Percentiles rank a stretch among this genome's conserved stretches.
These are phyloP conservation scores for Phacellophora camtschatica DNA, from an alignment of 30 jellyfish, hydroid and myxozoan species.

Conservation along the genomic window DNA sequence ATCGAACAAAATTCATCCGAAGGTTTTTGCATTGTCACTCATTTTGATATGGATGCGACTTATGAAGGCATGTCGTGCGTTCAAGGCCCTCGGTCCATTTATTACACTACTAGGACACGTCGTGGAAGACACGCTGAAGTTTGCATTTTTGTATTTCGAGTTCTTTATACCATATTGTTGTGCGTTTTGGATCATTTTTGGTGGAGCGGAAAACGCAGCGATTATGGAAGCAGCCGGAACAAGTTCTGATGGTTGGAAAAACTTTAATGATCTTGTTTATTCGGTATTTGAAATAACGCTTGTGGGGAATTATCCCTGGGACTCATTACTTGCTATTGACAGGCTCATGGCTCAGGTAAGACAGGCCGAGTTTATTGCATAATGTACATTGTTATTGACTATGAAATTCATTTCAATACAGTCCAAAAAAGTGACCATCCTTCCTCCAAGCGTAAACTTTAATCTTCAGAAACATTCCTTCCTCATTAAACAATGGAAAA, in stretches of 20 bases:
- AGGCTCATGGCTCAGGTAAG: constrained; percentile 94
- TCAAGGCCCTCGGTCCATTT: constrained; percentile 96
- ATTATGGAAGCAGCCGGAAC: constrained; percentile 73
- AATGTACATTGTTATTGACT: too few species aligned
- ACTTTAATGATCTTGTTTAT: constrained; percentile 86
- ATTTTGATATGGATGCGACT: constrained; percentile 93
- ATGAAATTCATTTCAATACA: too few species aligned
- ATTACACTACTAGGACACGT: constrained; percentile 97
- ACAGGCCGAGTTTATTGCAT: not conserved
- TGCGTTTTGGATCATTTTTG: constrained; percentile 99
- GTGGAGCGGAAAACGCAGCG: constrained; percentile 87
- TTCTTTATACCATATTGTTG: constrained; percentile 98
- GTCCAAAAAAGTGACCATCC: too few species aligned
- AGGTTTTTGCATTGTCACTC: constrained; percentile 83
- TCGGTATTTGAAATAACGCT: constrained; percentile 92
- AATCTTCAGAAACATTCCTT: too few species aligned
- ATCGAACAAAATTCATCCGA: constrained; percentile 71
- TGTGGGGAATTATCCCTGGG: constrained; percentile 93
- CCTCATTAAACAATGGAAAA: too few species aligned
- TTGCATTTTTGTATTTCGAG: constrained; percentile 93
- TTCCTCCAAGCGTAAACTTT: too few species aligned
- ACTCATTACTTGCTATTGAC: constrained; percentile 79
- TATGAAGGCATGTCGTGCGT: constrained; percentile 92
- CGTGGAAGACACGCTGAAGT: constrained; percentile 90
- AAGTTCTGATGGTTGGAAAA: constrained; percentile 72